phyloP scores from a whole-genome alignment of 2,888 invertebrate genomes.

The Amphimallon solstitiale region DNA sequence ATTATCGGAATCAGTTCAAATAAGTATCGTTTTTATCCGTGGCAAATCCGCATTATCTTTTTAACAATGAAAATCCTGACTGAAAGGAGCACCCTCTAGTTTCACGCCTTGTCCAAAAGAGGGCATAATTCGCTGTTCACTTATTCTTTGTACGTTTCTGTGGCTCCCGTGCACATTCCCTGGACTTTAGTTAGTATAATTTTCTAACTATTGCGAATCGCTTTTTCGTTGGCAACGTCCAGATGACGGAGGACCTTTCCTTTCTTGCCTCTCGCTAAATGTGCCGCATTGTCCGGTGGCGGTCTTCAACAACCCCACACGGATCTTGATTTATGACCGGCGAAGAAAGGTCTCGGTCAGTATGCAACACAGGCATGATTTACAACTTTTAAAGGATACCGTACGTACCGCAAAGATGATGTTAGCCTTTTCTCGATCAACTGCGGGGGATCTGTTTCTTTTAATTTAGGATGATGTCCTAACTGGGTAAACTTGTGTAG shows the following conservation, averaged over 20 bases:
- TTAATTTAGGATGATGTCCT: conserved; percentile 2
- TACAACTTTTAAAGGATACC: conserved; percentile 49
- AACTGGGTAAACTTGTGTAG: background rate
- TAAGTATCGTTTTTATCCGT: conserved; percentile 11
- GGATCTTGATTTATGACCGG: conserved; percentile 56
- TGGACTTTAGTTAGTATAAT: conserved; percentile 1
- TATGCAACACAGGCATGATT: conserved; percentile 52
- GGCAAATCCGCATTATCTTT: background rate
- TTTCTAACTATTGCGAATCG: conserved; percentile 22
- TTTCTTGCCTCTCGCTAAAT: conserved; percentile 43
- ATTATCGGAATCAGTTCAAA: conserved; percentile 14
- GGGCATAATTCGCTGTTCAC: conserved; percentile 46
- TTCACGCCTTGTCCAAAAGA: conserved; percentile 53
- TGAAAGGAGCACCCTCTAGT: conserved; percentile 48
- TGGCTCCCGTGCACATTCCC: background rate
- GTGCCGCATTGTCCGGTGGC: conserved; percentile 60
- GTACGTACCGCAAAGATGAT: conserved; percentile 30
- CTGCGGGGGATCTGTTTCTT: conserved; percentile 15
- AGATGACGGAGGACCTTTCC: conserved; percentile 42
- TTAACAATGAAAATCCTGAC: conserved; percentile 29
- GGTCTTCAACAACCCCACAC: conserved; percentile 58
- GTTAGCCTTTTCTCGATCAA: conserved; percentile 41
- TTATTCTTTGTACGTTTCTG: background rate
- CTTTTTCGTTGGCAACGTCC: conserved; percentile 33
- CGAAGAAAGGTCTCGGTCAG: conserved; percentile 34